phyloP scores from a whole-genome alignment of 2,113 vertebrate species.

The Leptodactylus fuscus region DNA sequence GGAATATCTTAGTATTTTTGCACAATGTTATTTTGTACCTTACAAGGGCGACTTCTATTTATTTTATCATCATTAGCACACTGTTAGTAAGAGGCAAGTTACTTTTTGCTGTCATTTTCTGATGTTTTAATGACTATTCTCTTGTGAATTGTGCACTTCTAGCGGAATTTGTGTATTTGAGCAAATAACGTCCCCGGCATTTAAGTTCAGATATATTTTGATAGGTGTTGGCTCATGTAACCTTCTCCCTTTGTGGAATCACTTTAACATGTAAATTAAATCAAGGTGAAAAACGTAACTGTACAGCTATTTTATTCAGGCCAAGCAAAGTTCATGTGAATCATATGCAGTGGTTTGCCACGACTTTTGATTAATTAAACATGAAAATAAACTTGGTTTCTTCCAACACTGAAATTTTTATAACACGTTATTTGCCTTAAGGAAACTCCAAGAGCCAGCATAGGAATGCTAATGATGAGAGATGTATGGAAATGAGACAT shows the following conservation, averaged over 20 bases:
- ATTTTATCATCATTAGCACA: not conserved
- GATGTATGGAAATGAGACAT: not conserved
- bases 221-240: constrained; percentile 16
- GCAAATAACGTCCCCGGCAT: constrained; percentile 38
- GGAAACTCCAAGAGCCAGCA: not conserved
- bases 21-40: not conserved
- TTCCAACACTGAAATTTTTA: not conserved
- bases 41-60: constrained; percentile 10
- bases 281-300: constrained; percentile 22
- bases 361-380: constrained; percentile 1
- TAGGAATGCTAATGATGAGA: not conserved
- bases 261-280: constrained; percentile 6
- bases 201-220: constrained; percentile 21
- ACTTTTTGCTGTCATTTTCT: constrained; percentile 30
- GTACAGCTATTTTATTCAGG: constrained; percentile 11
- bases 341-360: not conserved
- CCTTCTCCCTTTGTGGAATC: not conserved
- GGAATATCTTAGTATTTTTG: not conserved
- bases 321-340: constrained; percentile 17
- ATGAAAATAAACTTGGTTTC: constrained; percentile 19
- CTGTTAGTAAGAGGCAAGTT: constrained; percentile 8
- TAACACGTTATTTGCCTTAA: constrained; percentile 14
- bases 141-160: constrained; percentile 1
- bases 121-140: constrained; percentile 21
- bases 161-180: constrained; percentile 15